Base-by-base conservation (phyloP, 2,888 invertebrate species). In the Odontocolon sp. region DNA sequence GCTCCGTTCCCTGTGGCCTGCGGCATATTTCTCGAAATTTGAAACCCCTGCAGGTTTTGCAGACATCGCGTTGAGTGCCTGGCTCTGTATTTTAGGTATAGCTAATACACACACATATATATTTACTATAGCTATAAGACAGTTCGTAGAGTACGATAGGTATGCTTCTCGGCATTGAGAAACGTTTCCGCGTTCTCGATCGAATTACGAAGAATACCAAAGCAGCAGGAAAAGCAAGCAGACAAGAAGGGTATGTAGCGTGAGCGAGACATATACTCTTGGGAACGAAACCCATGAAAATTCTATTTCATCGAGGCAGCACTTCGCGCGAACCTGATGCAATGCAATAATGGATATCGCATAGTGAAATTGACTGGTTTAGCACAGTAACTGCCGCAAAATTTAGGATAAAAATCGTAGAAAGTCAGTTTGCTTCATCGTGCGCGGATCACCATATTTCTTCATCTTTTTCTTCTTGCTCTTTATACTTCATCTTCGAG, bases 11-110 rank as follows among this genome's bases (percentile, higher is more conserved):
- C 6, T 26, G 40, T 36, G 59, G 9, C 50, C 50, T 16, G 38
- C 26, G 64, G 50, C 64, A 76, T 73, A 77, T 84, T 79, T 79
- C 77, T 70, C 80, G 82, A 83, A 81, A 84, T 84, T 83, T 77
- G 78, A 83, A 83, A 77, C 81, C 40, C 28, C 38, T 21, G 28
- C 28, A 64, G 57, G 47, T 21, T 56, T 50, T 28, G 6, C 18
- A 26, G 69, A 59, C 50, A 36, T 6, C 8, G 26, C 23, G 47
- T 6, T 40, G 31, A 64, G 45, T 36, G 8, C 28, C 8, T 33
- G 54, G 40, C 14, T 40, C 18, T 16, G 14, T 28, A 9, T 40
- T 36, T 9, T 36, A 36, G n/a, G 36, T 11, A 11, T 36, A 3
- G 8, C 4, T 26, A 2, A 8, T 23, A 3, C 26, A 50, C 26